Conservation (phyloP, 2,113 vertebrate genomes). For the Sphyrna mokarran region DNA sequence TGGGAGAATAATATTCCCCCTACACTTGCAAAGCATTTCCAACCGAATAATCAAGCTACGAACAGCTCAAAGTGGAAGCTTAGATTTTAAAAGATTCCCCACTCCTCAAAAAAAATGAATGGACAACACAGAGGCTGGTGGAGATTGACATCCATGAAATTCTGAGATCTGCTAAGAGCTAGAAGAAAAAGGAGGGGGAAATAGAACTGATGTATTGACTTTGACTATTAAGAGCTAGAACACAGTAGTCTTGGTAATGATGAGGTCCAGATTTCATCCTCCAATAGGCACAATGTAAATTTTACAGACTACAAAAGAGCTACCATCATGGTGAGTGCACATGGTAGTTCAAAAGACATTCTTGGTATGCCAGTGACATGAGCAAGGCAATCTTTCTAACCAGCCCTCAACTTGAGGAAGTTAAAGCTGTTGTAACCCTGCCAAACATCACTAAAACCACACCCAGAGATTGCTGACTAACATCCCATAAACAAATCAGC, state of each 20-base stretch:
- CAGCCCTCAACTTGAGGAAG: neutral
- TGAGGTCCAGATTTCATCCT: neutral
- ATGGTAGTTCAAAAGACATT: neutral
- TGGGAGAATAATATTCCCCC: no score
- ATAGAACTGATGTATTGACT: no score
- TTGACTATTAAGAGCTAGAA: no score
- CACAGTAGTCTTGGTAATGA: neutral
- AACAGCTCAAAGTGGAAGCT: neutral
- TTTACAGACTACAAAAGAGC: neutral
- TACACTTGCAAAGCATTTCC: no score
- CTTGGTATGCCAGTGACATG: neutral
- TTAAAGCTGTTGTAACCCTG: neutral
- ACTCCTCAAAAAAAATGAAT: neutral
- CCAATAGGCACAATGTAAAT: neutral
- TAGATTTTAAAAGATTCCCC: neutral
- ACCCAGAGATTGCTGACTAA: neutral
- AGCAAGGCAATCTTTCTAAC: neutral
- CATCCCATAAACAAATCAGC: neutral
- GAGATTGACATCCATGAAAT: no score
- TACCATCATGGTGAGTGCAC: neutral
- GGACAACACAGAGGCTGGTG: no score
- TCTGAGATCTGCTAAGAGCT: no score
- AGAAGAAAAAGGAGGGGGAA: no score
- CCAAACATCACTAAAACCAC: neutral
- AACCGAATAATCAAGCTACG: no score